Percentiles rank a stretch among this genome's conserved stretches.
These are phyloP conservation scores for Colletes gigas DNA, from an alignment of 1,140 invertebrate species.

Conservation along the genomic window DNA sequence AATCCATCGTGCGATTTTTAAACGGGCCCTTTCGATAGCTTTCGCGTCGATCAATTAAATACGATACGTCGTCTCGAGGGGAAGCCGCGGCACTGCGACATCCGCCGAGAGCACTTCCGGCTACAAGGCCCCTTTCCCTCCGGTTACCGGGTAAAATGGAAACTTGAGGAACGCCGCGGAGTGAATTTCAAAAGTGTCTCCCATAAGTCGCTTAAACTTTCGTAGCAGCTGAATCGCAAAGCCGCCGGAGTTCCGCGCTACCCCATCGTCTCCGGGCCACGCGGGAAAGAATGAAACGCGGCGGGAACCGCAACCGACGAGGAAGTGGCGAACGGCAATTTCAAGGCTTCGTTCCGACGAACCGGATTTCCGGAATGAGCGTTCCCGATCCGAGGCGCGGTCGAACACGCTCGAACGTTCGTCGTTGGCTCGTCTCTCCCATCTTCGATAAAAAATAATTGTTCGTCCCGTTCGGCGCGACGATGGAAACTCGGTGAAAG, in stretches of 20 bases:
- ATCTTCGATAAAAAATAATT: not conserved
- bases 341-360: slow-evolving; percentile 57
- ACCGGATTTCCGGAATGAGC: slow-evolving; percentile 63
- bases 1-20: not conserved
- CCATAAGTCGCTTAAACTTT: slow-evolving; percentile 61
- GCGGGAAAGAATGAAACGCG: not conserved
- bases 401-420: slow-evolving; percentile 14
- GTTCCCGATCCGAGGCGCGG: slow-evolving; percentile 38
- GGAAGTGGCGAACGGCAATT: slow-evolving; percentile 48
- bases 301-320: slow-evolving; percentile 6
- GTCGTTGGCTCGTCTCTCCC: not conserved
- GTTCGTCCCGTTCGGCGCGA: too few relatives aligned
- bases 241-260: slow-evolving; percentile 27
- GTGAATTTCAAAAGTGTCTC: slow-evolving; percentile 58
- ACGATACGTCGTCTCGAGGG: not conserved
- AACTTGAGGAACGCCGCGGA: slow-evolving; percentile 49
- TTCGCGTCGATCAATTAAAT: slow-evolving; percentile 21
- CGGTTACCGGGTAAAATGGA: slow-evolving; percentile 36
- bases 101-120: slow-evolving; percentile 2
- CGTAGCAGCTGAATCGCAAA: slow-evolving; percentile 49
- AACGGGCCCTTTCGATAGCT: too few relatives aligned
- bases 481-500: slow-evolving; percentile 24
- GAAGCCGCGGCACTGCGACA: not conserved
- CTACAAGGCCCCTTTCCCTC: not conserved
- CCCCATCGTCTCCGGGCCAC: not conserved